Conservation (phyloP, 2,797 vertebrate genomes). For the Pseudocheirus occidentalis region DNA sequence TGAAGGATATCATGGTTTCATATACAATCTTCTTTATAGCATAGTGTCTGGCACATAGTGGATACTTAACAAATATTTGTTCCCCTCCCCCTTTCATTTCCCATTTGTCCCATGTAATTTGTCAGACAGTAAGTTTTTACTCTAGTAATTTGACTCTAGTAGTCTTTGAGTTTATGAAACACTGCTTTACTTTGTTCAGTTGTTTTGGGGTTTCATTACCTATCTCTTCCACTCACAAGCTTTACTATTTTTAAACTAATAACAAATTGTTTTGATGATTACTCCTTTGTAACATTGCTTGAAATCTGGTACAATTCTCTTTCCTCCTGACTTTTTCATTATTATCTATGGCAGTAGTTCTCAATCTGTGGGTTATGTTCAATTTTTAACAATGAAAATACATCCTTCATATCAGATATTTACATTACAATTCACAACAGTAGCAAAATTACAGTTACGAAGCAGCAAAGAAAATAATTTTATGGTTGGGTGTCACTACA, state of each 20-base stretch:
- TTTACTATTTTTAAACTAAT: not conserved
- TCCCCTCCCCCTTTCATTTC: not conserved
- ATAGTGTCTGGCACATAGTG: not conserved
- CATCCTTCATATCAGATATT: too few species aligned
- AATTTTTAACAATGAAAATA: too few species aligned
- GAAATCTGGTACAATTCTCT: not conserved
- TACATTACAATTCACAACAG: too few species aligned
- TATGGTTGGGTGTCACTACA: too few species aligned
- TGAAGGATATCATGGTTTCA: not conserved
- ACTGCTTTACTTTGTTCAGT: not conserved
- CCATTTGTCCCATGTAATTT: not conserved
- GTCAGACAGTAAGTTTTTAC: not conserved
- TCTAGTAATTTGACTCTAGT: not conserved
- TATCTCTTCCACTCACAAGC: not conserved
- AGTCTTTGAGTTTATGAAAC: not conserved
- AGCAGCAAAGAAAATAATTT: too few species aligned
- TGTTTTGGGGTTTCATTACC: not conserved
- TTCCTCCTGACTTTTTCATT: not conserved
- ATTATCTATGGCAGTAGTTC: not conserved
- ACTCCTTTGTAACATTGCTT: not conserved
- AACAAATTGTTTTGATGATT: not conserved
- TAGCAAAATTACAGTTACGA: too few species aligned
- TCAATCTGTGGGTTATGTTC: too few species aligned
- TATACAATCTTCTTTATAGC: not conserved
- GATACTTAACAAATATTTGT: not conserved